Conservation (phyloP, 2,113 vertebrate genomes). For the Cyprinodon brontotheroides region DNA sequence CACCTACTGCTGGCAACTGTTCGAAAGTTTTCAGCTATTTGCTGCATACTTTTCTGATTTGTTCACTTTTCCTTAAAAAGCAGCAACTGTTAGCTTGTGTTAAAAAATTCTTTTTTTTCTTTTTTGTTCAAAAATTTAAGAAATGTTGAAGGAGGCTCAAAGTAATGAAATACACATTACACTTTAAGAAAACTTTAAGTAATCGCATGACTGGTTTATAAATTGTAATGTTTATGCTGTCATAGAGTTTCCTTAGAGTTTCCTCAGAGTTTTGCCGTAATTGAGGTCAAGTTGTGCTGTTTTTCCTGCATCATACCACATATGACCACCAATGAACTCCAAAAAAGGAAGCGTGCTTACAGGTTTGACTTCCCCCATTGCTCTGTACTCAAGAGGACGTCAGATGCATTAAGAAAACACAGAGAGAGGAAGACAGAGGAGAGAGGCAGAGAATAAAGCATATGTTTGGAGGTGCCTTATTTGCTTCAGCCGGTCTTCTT, state of each 20-base stretch:
- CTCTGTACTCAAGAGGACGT: slow-evolving; percentile 65
- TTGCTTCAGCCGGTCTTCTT: slow-evolving; percentile 10
- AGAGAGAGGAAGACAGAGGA: slow-evolving; percentile 27
- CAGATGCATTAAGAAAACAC: slow-evolving; percentile 55
- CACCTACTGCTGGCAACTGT: too few relatives aligned
- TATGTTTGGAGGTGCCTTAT: slow-evolving; percentile 4
- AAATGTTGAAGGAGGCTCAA: too few relatives aligned
- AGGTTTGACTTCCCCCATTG: slow-evolving; percentile 48
- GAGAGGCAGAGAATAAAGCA: slow-evolving; percentile 22
- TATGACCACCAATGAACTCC: slow-evolving; percentile 20
- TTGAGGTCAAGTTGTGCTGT: not conserved
- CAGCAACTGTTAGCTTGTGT: too few relatives aligned
- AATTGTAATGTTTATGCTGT: not conserved
- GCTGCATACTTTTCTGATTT: too few relatives aligned
- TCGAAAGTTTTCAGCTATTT: too few relatives aligned
- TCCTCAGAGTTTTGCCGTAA: not conserved
- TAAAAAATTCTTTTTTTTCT: too few relatives aligned
- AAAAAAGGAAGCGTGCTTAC: slow-evolving; percentile 70
- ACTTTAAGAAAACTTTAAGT: not conserved
- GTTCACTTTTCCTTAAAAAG: too few relatives aligned
- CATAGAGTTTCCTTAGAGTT: not conserved
- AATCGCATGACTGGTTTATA: not conserved
- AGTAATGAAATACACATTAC: too few relatives aligned
- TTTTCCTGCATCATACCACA: slow-evolving; percentile 27
- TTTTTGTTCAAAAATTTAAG: too few relatives aligned